phyloP scores from a whole-genome alignment of 1,140 invertebrate species.

The Cherax destructor region DNA sequence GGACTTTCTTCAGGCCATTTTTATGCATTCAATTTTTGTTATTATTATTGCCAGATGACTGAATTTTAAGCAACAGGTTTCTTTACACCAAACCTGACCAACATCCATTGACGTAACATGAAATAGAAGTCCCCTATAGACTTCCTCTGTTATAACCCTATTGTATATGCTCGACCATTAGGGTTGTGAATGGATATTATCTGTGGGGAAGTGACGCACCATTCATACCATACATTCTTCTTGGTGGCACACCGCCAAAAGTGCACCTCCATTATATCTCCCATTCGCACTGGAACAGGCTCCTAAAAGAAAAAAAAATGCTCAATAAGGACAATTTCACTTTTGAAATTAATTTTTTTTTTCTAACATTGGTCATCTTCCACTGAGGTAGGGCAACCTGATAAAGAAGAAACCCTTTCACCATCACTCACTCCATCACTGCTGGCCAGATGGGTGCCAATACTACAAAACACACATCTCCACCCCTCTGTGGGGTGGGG shows the following conservation, averaged over 20 bases:
- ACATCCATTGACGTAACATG: background rate
- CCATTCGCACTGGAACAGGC: conserved; percentile 84
- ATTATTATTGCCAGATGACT: background rate
- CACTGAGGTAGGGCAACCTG: too few species aligned
- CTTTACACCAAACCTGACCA: background rate
- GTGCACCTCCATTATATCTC: conserved; percentile 84
- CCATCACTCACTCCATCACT: too few species aligned
- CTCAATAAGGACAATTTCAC: background rate
- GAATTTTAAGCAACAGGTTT: conserved; percentile 3
- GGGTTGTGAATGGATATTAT: conserved; percentile 85
- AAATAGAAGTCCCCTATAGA: conserved; percentile 31
- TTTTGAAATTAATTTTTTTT: too few species aligned
- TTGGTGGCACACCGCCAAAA: conserved; percentile 89
- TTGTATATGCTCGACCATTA: conserved; percentile 86
- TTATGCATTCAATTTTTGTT: background rate
- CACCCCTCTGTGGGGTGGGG: too few species aligned
- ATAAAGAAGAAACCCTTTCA: too few species aligned
- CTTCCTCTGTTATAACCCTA: conserved; percentile 75
- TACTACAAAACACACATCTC: too few species aligned
- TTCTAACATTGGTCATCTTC: too few species aligned
- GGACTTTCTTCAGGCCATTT: background rate
- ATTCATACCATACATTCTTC: conserved; percentile 97
- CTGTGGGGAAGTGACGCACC: conserved; percentile 85
- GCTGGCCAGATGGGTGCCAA: too few species aligned
- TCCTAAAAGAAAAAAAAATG: conserved; percentile 78